Evolutionary conservation across 2,113 vertebrate species (phyloP), one percentile per base, ranked within the genome.

Genomic region (Corythornis vintsioides): DNA sequence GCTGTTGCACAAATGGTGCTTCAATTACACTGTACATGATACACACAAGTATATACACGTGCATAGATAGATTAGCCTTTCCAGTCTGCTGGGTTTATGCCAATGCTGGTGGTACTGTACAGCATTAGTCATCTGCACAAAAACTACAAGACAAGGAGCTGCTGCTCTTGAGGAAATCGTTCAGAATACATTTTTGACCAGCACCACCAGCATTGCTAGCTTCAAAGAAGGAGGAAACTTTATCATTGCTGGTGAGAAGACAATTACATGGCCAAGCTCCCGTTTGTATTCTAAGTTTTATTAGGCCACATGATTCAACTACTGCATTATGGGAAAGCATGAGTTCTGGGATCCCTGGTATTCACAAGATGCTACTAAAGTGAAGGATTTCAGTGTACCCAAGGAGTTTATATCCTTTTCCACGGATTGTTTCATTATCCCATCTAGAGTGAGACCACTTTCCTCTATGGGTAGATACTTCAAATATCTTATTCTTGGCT

Each of bases 11-110:
- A 74, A 87, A 91, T 53, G 35, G 74, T 74, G 88, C 72, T 89
- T 76, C 86, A 79, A 1, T 65, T 76, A 53, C 52, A 83, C 47
- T 60, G 43, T 78, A 89, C 64, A 69, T 52, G 69, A 91, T 43
- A 78, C 66, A 73, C 63, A 75, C 57, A 79, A 91, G 92, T 95
- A 95, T 82, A 96, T 86, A 87, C 92, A 96, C 93, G 96, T 60
- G 93, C 89, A 97, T 55, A 93, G 18, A 55, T 35, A 90, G 86
- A 88, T 33, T 79, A 52, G 33, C 15, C 53, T 87, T 93, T 80
- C 66, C 48, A 89, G 20, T 61, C 56, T 40, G 55, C 53, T 74
- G 52, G 38, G 60, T 69, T 33, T 74, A 16, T 75, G 55, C 21
- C 50, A 93, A 1, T 28, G 60, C 20, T 73, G 70, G 50, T 3